A percentile compares a stretch with the other conserved stretches of the same genome.
These are phyloP conservation scores for Drosophila bipectinata DNA, from an alignment of 1,140 invertebrate species.

Conservation along the genomic window DNA sequence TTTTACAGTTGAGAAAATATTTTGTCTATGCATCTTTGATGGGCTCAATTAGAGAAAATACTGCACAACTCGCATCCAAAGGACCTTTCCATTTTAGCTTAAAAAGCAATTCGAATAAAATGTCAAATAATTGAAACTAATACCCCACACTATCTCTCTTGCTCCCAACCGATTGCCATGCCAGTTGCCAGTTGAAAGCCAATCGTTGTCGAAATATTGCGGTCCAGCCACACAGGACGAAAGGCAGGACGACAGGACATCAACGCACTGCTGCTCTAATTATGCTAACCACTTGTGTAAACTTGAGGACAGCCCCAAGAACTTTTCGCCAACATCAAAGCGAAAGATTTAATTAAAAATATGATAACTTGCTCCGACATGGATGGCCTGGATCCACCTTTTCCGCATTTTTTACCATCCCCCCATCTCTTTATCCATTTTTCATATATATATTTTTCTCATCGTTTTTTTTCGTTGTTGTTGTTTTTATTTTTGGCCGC, in stretches of 20 bases:
- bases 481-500: conserved; percentile 29
- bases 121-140: conserved; percentile 62
- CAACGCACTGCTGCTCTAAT: conserved; percentile 28
- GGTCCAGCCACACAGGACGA: conserved; percentile 1
- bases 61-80: conserved; percentile 1
- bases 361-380: conserved; percentile 60
- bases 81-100: conserved; percentile 29
- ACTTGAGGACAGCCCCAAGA: conserved; percentile 18
- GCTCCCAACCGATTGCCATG: neutral
- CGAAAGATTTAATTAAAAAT: conserved; percentile 75
- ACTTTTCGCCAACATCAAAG: conserved; percentile 60
- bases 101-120: conserved; percentile 59
- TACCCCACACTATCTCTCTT: conserved; percentile 5
- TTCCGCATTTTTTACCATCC: neutral
- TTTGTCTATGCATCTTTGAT: conserved; percentile 37
- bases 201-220: conserved; percentile 22
- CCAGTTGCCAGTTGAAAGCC: conserved; percentile 1
- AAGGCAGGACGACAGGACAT: neutral
- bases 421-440: no score
- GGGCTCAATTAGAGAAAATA: conserved; percentile 46
- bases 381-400: conserved; percentile 4
- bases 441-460: neutral
- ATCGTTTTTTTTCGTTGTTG: neutral
- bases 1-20: conserved; percentile 43
- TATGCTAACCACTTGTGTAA: conserved; percentile 49